A percentile compares a stretch with the other conserved stretches of the same genome.
Conservation (phyloP, 2,113 vertebrate species). For the Cyanoderma ruficeps region DNA sequence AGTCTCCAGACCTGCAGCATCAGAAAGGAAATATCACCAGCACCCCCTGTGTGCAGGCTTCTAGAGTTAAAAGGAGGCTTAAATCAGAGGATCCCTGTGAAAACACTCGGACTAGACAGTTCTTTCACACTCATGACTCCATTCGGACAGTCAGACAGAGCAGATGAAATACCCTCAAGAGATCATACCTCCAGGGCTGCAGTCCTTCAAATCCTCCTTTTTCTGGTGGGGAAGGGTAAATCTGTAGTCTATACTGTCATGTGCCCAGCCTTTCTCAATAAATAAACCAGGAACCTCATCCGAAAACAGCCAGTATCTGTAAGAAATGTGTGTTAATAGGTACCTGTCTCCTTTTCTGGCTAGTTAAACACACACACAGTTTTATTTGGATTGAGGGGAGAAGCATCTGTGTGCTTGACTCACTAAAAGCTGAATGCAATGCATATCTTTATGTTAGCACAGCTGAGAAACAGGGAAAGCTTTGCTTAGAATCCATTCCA, state of each 20-base stretch:
- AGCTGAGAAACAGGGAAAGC: not conserved
- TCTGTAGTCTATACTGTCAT: constrained; percentile 90
- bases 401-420: not conserved
- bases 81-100: not conserved
- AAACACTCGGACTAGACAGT: not conserved
- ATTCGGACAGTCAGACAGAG: not conserved
- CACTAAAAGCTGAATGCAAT: not conserved
- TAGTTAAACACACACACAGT: not conserved
- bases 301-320: constrained; percentile 97
- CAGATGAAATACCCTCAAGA: not conserved
- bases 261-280: constrained; percentile 97
- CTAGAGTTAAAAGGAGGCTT: not conserved
- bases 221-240: constrained; percentile 81
- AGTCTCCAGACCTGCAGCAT: not conserved
- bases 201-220: constrained; percentile 67
- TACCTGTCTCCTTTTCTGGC: not conserved
- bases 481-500: not conserved
- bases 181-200: constrained; percentile 63
- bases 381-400: not conserved
- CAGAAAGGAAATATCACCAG: not conserved
- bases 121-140: not conserved
- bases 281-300: constrained; percentile 95
- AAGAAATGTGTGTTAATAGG: not conserved
- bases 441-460: not conserved
- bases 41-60: not conserved